These are phyloP conservation scores for Halictus ligatus DNA, from an alignment of 2,888 invertebrate genomes.

Conservation along the genomic window DNA sequence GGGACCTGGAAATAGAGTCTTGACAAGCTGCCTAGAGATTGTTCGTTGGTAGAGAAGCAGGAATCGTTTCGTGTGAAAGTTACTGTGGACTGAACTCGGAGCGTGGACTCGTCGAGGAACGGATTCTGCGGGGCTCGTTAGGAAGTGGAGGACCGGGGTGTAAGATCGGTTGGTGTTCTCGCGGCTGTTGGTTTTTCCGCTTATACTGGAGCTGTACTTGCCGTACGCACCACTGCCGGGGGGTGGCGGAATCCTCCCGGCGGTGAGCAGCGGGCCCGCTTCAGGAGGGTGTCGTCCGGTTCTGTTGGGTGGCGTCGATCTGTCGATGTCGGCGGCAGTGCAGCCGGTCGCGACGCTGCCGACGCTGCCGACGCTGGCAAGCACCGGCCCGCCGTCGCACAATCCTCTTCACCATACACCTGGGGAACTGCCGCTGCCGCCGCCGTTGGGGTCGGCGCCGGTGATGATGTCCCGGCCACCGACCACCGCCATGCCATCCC, in stretches of 20 bases:
- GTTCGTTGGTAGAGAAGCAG: not conserved
- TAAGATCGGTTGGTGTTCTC: conserved; percentile 15
- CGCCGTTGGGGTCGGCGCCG: conserved; percentile 69
- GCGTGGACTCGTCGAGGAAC: not conserved
- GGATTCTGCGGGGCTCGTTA: not conserved
- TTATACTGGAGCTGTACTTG: conserved; percentile 84
- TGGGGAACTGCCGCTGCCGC: conserved; percentile 69
- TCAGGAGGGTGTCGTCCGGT: conserved; percentile 80
- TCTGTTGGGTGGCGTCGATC: conserved; percentile 82
- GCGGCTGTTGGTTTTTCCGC: conserved; percentile 43
- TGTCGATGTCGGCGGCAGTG: conserved; percentile 84
- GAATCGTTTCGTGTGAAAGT: not conserved
- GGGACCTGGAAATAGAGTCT: not conserved
- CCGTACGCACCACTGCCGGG: conserved; percentile 84
- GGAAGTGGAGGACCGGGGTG: not conserved
- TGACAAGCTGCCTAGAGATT: not conserved
- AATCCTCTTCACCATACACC: conserved; percentile 68
- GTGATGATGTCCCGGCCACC: conserved; percentile 78
- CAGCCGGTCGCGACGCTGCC: conserved; percentile 74
- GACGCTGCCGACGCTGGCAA: conserved; percentile 61
- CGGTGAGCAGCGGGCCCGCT: conserved; percentile 78
- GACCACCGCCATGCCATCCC: conserved; percentile 76
- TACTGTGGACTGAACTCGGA: not conserved
- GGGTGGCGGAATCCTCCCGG: conserved; percentile 83
- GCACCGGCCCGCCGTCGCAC: conserved; percentile 73